Base-by-base conservation (phyloP, 2,888 invertebrate species). In the Ichneumoninae sp. region DNA sequence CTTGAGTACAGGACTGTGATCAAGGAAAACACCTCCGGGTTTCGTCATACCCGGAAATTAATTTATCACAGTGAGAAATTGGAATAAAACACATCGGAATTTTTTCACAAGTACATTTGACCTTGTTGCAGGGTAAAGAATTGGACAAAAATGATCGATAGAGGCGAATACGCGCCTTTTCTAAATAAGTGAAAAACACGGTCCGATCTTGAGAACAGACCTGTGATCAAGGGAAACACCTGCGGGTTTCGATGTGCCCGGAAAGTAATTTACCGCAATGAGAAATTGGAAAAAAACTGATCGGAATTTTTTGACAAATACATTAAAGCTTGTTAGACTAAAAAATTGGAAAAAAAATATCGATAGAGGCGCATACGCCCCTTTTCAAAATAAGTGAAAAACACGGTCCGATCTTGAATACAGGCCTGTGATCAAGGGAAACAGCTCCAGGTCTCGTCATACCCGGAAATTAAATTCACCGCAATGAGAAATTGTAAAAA, bases 131-230 rank as follows among this genome's bases (percentile, higher is more conserved):
- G 19, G 19, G 19, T 19, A 19, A 19, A 19, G 19, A 19, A 19
- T 19, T 19, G 19, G 19, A 19, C 19, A 19, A 19, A 19, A 19
- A 19, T 19, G 19, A 19, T 19, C 3, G 54, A 26, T 26, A 54
- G 52, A 66, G 13, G 26, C 57, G 10, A 30, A 50, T 36, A 69
- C 57, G 57, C 57, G 47, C 60, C 60, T 5, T 22, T 5, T 22
- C 30, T 19, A 40, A 30, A 75, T 8, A 47, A 52, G 60, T 33
- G 13, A 82, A 74, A 69, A 33, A 47, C 33, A 50, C 40, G 26
- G 19, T 16, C 10, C 22, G 1, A 19, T 60, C 26, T 60, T 1
- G 60, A 60, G 60, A 6, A 60, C 60, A 30, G 22, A 13, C 19
- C 19, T 19, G 19, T 19, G 19, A 19, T 19, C 19, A 19, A 19